Evolutionary conservation across 1,140 invertebrate species (phyloP).

Genomic region (Drepana arcuata): DNA sequence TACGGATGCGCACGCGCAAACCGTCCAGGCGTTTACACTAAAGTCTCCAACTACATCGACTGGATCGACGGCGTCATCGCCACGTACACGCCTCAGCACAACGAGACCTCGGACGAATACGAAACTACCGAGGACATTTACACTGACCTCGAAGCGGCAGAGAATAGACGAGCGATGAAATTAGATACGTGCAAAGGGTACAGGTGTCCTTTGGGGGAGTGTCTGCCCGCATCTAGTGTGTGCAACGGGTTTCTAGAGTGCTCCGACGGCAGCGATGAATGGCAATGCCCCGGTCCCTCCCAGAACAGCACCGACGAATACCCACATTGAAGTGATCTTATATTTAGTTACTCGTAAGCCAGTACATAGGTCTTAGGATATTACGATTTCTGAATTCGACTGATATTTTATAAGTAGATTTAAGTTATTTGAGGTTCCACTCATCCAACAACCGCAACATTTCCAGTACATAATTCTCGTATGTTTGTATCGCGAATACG

Average conservation of each 20-base stretch:
- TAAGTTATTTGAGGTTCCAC: no score
- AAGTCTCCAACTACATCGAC: conserved; percentile 83
- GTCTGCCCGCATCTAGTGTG: conserved; percentile 77
- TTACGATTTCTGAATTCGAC: conserved; percentile 46
- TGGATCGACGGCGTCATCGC: conserved; percentile 80
- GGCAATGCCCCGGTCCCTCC: conserved; percentile 48
- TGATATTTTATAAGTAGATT: conserved; percentile 60
- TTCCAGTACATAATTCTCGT: no score
- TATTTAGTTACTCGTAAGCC: conserved; percentile 30
- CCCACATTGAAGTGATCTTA: conserved; percentile 25
- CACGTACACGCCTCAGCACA: conserved; percentile 26
- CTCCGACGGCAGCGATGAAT: conserved; percentile 81
- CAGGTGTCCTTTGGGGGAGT: conserved; percentile 83
- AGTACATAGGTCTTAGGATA: conserved; percentile 47
- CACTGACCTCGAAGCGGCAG: conserved; percentile 56
- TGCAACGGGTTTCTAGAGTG: conserved; percentile 86
- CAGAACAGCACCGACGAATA: conserved; percentile 31
- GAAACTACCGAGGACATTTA: conserved; percentile 56
- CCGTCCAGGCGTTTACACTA: conserved; percentile 90
- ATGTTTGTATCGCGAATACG: no score
- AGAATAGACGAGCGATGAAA: conserved; percentile 45
- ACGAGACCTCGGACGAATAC: conserved; percentile 25
- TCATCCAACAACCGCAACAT: no score
- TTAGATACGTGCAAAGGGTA: conserved; percentile 76
- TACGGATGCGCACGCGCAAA: conserved; percentile 88